These are phyloP conservation scores for Cairina moschata DNA, from an alignment of 2,113 vertebrate species.

Conservation along the genomic window DNA sequence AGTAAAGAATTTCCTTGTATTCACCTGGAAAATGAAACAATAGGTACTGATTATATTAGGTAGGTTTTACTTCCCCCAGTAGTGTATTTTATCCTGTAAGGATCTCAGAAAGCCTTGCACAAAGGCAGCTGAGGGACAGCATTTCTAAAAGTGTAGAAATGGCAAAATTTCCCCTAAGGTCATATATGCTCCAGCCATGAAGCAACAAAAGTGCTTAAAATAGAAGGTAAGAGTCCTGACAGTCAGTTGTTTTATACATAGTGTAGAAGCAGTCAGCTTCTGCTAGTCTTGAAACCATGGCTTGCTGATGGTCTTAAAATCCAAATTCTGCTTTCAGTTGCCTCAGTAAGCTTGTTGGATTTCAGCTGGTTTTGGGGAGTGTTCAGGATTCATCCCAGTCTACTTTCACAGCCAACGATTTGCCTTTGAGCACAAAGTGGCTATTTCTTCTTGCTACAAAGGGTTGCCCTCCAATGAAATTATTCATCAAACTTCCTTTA, in stretches of 20 bases:
- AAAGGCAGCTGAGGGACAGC: no score
- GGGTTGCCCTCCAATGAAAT: background rate
- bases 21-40: no score
- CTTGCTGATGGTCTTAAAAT: background rate
- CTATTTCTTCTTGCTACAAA: background rate
- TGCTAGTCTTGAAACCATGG: background rate
- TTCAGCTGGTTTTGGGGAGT: accelerated
- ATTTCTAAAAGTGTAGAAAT: no score
- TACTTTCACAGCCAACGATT: background rate
- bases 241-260: background rate
- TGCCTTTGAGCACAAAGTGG: accelerated
- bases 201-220: no score
- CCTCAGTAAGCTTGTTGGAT: background rate
- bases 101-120: no score
- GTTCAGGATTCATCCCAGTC: accelerated
- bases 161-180: no score
- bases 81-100: no score
- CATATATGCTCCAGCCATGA: no score
- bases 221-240: no score
- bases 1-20: no score
- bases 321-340: background rate
- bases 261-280: background rate
- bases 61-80: no score
- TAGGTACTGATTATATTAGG: no score
- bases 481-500: background rate